Conservation (phyloP, 2,113 vertebrate genomes). For the Agelaius phoeniceus region DNA sequence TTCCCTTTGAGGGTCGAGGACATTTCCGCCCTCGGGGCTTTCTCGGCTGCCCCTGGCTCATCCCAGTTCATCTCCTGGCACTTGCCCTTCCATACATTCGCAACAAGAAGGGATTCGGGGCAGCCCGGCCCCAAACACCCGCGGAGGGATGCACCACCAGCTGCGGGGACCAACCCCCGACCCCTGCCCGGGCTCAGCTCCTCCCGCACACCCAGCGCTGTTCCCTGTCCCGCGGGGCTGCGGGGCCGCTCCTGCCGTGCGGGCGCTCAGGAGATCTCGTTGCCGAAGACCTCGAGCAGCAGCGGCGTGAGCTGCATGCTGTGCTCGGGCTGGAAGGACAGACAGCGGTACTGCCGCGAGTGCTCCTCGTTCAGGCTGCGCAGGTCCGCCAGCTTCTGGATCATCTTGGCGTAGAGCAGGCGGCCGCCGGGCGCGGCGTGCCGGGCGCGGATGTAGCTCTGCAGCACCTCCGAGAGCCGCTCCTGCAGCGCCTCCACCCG, state of each 20-base stretch:
- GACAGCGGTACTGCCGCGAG: conserved; percentile 93
- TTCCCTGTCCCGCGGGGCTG: too few species aligned
- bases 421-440: conserved; percentile 83
- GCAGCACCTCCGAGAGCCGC: conserved; percentile 87
- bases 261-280: conserved; percentile 85
- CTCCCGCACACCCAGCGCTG: background rate
- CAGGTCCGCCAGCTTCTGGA: conserved; percentile 96
- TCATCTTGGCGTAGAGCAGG: conserved; percentile 96
- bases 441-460: conserved; percentile 90
- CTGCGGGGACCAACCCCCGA: background rate
- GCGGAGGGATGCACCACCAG: background rate
- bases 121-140: background rate
- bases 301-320: conserved; percentile 96
- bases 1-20: background rate
- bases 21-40: background rate
- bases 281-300: conserved; percentile 94
- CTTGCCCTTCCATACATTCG: background rate
- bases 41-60: background rate
- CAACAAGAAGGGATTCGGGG: background rate
- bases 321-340: conserved; percentile 92
- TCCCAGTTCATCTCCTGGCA: accelerated
- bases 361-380: conserved; percentile 97
- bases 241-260: background rate
- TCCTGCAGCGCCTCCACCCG: conserved; percentile 92
- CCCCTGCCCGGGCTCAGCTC: background rate